Evolutionary conservation across 2,888 invertebrate species (phyloP).

Genomic region (Metallyticus violacea): DNA sequence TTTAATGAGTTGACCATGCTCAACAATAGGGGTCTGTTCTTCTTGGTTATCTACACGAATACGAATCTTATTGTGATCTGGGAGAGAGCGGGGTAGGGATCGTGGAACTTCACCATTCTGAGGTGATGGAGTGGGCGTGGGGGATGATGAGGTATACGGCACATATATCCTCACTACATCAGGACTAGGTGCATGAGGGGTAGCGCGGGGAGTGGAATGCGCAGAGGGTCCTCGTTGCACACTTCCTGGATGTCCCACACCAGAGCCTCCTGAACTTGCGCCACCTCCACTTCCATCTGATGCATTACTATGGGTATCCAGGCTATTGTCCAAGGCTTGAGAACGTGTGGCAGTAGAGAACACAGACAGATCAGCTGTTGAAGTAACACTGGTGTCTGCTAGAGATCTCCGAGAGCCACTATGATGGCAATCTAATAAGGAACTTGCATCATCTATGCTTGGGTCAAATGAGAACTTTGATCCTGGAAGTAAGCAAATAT

Average conservation of each 20-base stretch:
- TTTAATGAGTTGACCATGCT: slow-evolving; percentile 37
- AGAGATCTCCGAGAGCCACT: slow-evolving; percentile 74
- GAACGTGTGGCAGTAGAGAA: slow-evolving; percentile 67
- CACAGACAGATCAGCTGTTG: slow-evolving; percentile 77
- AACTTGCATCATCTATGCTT: slow-evolving; percentile 66
- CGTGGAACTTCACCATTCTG: slow-evolving; percentile 51
- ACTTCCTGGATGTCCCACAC: slow-evolving; percentile 41
- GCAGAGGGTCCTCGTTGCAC: slow-evolving; percentile 55
- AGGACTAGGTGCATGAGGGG: slow-evolving; percentile 60
- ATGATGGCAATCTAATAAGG: slow-evolving; percentile 56
- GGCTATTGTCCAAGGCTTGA: slow-evolving; percentile 70
- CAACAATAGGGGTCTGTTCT: slow-evolving; percentile 38
- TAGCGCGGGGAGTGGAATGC: slow-evolving; percentile 64
- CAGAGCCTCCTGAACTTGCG: slow-evolving; percentile 53
- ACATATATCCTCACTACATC: slow-evolving; percentile 78
- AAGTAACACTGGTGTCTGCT: slow-evolving; percentile 80
- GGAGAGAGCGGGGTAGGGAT: slow-evolving; percentile 51
- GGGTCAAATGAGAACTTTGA: slow-evolving; percentile 64
- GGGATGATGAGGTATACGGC: slow-evolving; percentile 52
- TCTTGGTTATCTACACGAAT: slow-evolving; percentile 62
- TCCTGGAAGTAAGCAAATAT: slow-evolving; percentile 46
- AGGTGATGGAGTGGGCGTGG: slow-evolving; percentile 39
- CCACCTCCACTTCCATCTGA: slow-evolving; percentile 67
- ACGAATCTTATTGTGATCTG: slow-evolving; percentile 68
- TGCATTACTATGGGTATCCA: slow-evolving; percentile 73